Percentiles rank a stretch among this genome's conserved stretches.
Conservation (phyloP, 2,888 invertebrate genomes). For the Acrobasis suavella region DNA sequence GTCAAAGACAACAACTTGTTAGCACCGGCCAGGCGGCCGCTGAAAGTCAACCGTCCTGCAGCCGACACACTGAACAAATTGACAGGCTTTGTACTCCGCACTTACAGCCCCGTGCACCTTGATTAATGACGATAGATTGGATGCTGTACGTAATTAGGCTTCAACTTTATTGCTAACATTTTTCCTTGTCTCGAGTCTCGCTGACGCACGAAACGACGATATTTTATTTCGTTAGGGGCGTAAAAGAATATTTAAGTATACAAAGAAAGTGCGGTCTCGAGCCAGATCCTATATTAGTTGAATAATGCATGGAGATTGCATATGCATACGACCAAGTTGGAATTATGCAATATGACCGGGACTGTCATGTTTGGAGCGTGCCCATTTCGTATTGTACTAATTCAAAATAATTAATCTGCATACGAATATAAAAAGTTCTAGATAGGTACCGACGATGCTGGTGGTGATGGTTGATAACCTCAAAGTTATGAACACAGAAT, state of each 20-base stretch:
- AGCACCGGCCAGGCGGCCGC: neutral
- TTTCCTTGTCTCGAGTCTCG: conserved; percentile 18
- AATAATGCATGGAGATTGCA: conserved; percentile 58
- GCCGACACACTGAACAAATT: conserved; percentile 9
- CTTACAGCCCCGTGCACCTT: conserved; percentile 32
- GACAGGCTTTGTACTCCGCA: conserved; percentile 31
- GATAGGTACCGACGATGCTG: neutral
- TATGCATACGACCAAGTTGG: conserved; percentile 47
- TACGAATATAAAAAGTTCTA: neutral
- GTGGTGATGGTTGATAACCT: too few species aligned
- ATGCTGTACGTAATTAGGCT: conserved; percentile 28
- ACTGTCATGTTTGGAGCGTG: conserved; percentile 35
- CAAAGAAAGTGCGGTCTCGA: neutral
- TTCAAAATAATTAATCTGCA: conserved; percentile 7
- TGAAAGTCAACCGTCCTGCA: conserved; percentile 1
- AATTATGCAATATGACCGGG: conserved; percentile 49
- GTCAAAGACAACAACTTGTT: conserved; percentile 20
- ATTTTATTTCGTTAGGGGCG: conserved; percentile 5
- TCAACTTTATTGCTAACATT: conserved; percentile 21
- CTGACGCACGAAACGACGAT: conserved; percentile 1
- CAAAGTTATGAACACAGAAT: too few species aligned
- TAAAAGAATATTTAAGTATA: neutral
- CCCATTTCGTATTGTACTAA: conserved; percentile 27
- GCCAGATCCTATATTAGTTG: conserved; percentile 39
- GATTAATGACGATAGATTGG: conserved; percentile 42